Percentiles rank a stretch among this genome's conserved stretches.
These are phyloP conservation scores for Aegithalos caudatus DNA, from an alignment of 2,113 vertebrate genomes.

Conservation along the genomic window DNA sequence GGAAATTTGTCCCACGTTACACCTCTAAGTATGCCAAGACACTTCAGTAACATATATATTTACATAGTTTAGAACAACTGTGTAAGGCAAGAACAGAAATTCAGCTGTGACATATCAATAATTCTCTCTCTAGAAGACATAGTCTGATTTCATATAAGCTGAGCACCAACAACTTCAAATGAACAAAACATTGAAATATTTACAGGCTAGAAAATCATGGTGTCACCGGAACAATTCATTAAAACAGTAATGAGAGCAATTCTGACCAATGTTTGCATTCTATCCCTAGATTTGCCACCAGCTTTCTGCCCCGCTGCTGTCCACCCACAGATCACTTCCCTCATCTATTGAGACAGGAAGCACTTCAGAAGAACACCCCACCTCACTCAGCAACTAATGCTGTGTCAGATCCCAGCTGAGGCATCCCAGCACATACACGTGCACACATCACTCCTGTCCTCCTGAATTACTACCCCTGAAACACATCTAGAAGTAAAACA, in stretches of 20 bases:
- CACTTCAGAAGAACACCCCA: neutral
- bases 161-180: neutral
- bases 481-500: neutral
- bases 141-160: neutral
- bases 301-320: neutral
- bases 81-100: neutral
- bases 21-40: neutral
- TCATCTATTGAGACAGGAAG: neutral
- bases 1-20: neutral
- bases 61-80: neutral
- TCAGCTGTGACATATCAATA: neutral
- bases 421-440: accelerated
- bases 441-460: neutral
- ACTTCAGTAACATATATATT: neutral
- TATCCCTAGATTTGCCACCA: neutral
- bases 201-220: neutral
- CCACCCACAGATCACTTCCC: neutral
- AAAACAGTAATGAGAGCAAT: accelerated
- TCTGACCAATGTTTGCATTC: neutral
- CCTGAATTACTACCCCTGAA: neutral
- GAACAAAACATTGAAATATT: neutral
- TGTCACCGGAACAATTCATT: neutral
- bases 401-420: neutral
- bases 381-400: neutral
- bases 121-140: neutral